Evolutionary conservation across 1,140 invertebrate species (phyloP).

Genomic region (Drosophila repletoides): DNA sequence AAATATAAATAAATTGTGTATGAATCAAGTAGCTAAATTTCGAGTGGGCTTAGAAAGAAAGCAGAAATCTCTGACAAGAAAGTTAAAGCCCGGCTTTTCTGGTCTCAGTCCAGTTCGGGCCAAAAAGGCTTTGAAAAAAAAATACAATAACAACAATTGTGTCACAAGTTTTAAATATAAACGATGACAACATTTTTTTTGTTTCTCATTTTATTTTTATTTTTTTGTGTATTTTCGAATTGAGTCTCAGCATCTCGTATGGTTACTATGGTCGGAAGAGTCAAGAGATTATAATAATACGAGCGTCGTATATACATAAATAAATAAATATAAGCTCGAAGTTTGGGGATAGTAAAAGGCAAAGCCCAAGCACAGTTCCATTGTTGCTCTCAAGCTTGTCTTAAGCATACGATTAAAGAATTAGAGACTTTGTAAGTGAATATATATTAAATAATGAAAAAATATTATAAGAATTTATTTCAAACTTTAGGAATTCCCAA

Average conservation of each 20-base stretch:
- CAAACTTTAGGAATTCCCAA: conserved; percentile 75
- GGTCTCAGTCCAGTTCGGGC: conserved; percentile 37
- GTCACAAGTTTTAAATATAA: conserved; percentile 79
- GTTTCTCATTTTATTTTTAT: neutral
- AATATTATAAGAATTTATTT: conserved; percentile 65
- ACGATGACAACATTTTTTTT: conserved; percentile 68
- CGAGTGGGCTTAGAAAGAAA: conserved; percentile 21
- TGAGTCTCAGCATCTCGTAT: conserved; percentile 15
- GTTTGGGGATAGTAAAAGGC: conserved; percentile 59
- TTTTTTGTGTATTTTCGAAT: too few species aligned
- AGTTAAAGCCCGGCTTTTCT: conserved; percentile 27
- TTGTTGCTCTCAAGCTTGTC: conserved; percentile 64
- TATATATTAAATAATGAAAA: conserved; percentile 35
- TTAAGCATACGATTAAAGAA: conserved; percentile 77
- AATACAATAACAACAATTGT: conserved; percentile 77
- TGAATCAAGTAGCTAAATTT: conserved; percentile 2
- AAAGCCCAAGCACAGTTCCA: conserved; percentile 44
- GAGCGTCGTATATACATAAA: too few species aligned
- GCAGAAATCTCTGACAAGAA: conserved; percentile 40
- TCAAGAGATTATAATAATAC: conserved; percentile 17
- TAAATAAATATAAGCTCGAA: conserved; percentile 11
- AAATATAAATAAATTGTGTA: neutral
- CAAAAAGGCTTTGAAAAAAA: conserved; percentile 21
- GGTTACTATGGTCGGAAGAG: conserved; percentile 13
- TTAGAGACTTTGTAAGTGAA: conserved; percentile 11